Conservation (phyloP, 2,113 vertebrate genomes). For the Prolemur simus region DNA sequence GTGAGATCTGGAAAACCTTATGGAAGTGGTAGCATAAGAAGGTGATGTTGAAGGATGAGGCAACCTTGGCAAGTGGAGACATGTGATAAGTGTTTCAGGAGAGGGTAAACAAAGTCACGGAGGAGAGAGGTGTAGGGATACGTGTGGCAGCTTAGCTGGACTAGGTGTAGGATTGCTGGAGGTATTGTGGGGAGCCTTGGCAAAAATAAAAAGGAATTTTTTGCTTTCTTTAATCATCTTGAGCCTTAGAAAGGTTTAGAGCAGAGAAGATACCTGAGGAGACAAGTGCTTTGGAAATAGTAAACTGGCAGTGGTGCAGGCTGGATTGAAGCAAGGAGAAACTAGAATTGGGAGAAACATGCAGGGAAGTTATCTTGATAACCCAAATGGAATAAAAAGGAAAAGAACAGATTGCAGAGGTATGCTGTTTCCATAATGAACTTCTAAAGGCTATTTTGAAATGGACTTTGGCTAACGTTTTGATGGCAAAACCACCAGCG, state of each 20-base stretch:
- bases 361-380: neutral
- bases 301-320: neutral
- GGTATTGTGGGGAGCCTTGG: neutral
- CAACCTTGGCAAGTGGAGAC: neutral
- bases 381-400: neutral
- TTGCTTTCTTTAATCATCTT: neutral
- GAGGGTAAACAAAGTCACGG: neutral
- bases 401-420: neutral
- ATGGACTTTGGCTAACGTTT: neutral
- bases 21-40: neutral
- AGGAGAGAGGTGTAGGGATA: neutral
- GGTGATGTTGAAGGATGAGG: neutral
- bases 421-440: neutral
- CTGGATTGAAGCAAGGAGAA: neutral
- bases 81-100: neutral
- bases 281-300: neutral
- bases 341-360: neutral
- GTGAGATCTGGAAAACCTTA: neutral
- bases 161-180: neutral
- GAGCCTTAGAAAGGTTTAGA: neutral
- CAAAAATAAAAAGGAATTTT: neutral
- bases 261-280: neutral
- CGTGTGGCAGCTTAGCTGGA: neutral
- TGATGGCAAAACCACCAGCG: neutral
- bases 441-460: neutral